A percentile compares a stretch with the other conserved stretches of the same genome.
These are phyloP conservation scores for Torymus auratus DNA, from an alignment of 2,888 invertebrate genomes.

Conservation along the genomic window DNA sequence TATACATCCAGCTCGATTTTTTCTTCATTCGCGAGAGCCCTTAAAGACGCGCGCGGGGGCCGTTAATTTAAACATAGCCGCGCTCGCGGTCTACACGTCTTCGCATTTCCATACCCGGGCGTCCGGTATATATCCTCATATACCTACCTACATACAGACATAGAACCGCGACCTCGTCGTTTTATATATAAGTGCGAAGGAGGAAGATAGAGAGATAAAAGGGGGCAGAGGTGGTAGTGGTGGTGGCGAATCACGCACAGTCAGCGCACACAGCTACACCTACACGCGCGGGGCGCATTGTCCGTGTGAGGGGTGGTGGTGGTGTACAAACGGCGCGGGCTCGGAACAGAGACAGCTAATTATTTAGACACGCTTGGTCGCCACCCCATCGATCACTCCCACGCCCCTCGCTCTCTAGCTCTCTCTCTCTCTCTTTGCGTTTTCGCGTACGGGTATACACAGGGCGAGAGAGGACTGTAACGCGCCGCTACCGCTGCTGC, in stretches of 20 bases:
- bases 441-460: background rate
- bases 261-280: background rate
- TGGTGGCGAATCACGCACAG: background rate
- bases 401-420: constrained; percentile 60
- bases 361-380: constrained; percentile 76
- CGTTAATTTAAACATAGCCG: constrained; percentile 50
- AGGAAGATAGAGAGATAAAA: constrained; percentile 50
- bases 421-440: constrained; percentile 36
- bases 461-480: too few species aligned
- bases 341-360: constrained; percentile 76
- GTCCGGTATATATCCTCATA: constrained; percentile 27
- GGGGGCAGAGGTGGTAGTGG: constrained; percentile 4
- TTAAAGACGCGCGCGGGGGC: background rate
- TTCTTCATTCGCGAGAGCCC: background rate
- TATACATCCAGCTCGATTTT: too few species aligned
- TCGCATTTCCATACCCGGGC: constrained; percentile 52
- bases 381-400: constrained; percentile 75
- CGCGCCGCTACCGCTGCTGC: too few species aligned
- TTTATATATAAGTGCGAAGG: constrained; percentile 36
- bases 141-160: too few species aligned
- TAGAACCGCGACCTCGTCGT: background rate
- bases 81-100: constrained; percentile 39
- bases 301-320: constrained; percentile 64
- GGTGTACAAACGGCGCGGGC: constrained; percentile 74
- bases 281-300: constrained; percentile 10